phyloP scores from a whole-genome alignment of 2,797 vertebrate species.

The Anniella stebbinsi region DNA sequence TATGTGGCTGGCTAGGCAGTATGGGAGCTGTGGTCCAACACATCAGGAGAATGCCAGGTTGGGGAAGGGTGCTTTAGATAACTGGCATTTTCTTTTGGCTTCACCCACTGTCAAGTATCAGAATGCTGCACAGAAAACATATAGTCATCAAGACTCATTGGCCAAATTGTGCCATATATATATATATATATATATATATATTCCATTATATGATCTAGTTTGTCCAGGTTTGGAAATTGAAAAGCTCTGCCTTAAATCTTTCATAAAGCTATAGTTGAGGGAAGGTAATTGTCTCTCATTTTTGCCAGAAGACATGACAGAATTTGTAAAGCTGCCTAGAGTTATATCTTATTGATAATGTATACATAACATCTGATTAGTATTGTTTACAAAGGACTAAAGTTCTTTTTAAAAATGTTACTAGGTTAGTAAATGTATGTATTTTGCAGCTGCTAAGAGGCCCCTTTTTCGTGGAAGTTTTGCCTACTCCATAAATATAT shows the following conservation, averaged over 20 bases:
- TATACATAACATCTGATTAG: background rate
- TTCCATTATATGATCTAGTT: background rate
- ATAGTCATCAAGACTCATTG: background rate
- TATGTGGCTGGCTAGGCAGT: too few relatives aligned
- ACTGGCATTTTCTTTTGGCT: too few relatives aligned
- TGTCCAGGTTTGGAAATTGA: background rate
- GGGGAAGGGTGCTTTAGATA: too few relatives aligned
- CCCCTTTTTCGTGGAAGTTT: background rate
- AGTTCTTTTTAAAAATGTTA: background rate
- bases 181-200: background rate
- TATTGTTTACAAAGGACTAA: background rate
- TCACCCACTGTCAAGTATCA: too few relatives aligned
- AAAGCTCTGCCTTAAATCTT: background rate
- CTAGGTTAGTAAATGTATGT: background rate
- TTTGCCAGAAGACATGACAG: background rate
- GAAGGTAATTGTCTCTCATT: background rate
- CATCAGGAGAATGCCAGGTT: too few relatives aligned
- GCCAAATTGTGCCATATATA: too few relatives aligned
- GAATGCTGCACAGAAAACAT: background rate
- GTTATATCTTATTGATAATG: background rate
- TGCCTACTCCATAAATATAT: background rate
- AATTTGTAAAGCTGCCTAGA: conserved; percentile 13
- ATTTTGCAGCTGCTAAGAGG: background rate
- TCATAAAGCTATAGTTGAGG: background rate
- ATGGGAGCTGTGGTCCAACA: too few relatives aligned